phyloP scores from a whole-genome alignment of 2,888 invertebrate genomes.

The Polymixis flavicincta region DNA sequence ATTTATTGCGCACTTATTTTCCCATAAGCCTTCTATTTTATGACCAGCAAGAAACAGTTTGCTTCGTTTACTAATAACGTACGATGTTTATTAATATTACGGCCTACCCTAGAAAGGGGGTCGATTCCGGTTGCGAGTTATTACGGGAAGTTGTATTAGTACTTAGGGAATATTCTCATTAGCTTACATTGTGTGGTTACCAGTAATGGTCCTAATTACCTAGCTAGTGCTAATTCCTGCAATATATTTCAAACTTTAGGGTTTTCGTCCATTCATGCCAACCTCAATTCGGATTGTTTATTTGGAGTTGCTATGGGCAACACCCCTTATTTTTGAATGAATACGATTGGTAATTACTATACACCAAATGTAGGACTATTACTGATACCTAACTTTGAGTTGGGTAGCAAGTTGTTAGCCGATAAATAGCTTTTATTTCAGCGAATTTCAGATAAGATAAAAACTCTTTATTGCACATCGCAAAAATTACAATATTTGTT shows the following conservation, averaged over 20 bases:
- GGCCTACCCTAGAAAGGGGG: conserved; percentile 4
- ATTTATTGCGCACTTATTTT: conserved; percentile 27
- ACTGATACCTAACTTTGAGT: background rate
- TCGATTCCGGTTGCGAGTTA: conserved; percentile 11
- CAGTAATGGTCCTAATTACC: conserved; percentile 30
- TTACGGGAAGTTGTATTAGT: conserved; percentile 9
- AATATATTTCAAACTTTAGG: conserved; percentile 41
- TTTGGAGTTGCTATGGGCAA: conserved; percentile 9
- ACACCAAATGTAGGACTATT: background rate
- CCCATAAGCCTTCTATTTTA: conserved; percentile 23
- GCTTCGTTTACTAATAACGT: conserved; percentile 32
- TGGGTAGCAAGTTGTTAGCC: background rate
- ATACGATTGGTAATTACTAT: background rate
- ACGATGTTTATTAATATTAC: conserved; percentile 40
- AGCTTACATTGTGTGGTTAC: conserved; percentile 19
- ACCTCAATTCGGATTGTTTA: conserved; percentile 1
- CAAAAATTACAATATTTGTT: conserved; percentile 10
- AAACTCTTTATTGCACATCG: conserved; percentile 13
- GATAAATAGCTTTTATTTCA: conserved; percentile 21
- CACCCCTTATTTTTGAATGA: conserved; percentile 16
- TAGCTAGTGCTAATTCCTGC: background rate
- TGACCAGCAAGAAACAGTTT: conserved; percentile 11
- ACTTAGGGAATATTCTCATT: conserved; percentile 17
- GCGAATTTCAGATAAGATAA: conserved; percentile 33
- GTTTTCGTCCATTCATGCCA: conserved; percentile 15